Evolutionary conservation across 2,797 vertebrate species (phyloP).

Genomic region (Chloroceryle amazona): DNA sequence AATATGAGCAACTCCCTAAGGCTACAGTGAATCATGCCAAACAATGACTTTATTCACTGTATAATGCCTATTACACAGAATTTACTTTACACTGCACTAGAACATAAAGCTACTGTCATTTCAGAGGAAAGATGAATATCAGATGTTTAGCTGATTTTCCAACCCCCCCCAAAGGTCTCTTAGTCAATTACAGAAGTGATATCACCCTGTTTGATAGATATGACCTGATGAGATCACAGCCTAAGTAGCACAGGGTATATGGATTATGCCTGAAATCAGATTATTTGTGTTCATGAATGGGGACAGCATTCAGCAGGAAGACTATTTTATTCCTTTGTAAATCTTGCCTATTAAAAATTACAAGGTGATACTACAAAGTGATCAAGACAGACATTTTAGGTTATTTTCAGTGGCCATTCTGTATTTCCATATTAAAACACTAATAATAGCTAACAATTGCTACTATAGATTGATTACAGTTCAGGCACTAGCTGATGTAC

Average conservation of each 20-base stretch:
- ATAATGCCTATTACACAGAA: background rate
- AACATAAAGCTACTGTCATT: background rate
- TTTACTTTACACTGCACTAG: background rate
- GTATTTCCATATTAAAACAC: background rate
- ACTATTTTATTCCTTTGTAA: background rate
- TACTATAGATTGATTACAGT: background rate
- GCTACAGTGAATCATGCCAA: background rate
- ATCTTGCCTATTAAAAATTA: background rate
- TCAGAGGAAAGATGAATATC: background rate
- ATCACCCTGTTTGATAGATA: background rate
- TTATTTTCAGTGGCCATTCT: background rate
- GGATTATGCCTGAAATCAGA: background rate
- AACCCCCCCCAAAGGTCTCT: background rate
- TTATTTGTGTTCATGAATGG: background rate
- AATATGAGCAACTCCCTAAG: background rate
- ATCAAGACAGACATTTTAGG: background rate
- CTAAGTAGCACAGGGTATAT: background rate
- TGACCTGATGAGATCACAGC: background rate
- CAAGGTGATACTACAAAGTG: background rate
- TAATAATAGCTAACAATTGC: background rate
- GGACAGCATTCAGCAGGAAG: background rate
- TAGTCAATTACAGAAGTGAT: background rate
- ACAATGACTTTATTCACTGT: background rate
- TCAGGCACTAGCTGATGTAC: background rate
- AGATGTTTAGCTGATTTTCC: background rate